Percentiles rank a stretch among this genome's conserved stretches.
Evolutionary conservation across 2,888 invertebrate genomes (phyloP).

Genomic region (Trichacis sp.): DNA sequence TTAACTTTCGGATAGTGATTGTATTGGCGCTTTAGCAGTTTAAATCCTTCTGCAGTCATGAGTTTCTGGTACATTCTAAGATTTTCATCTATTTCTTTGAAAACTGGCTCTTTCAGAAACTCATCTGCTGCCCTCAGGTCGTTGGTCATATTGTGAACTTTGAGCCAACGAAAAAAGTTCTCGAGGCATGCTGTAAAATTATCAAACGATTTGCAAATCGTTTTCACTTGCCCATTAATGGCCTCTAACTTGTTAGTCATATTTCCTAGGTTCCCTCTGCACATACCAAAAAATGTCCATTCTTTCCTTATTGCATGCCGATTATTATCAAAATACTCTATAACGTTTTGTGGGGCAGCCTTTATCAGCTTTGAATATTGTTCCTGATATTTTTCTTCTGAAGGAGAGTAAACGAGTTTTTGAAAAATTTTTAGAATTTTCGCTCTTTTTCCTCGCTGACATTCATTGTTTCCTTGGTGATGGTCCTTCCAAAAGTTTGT

Average conservation of each 20-base stretch:
- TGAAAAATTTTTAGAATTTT: background rate
- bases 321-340: background rate
- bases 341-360: background rate
- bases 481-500: background rate
- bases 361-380: background rate
- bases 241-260: slow-evolving; percentile 8
- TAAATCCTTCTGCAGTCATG: background rate
- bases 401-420: background rate
- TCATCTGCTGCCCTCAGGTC: background rate
- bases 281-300: slow-evolving; percentile 8
- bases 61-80: background rate
- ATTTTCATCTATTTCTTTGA: background rate
- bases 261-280: background rate
- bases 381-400: background rate
- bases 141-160: background rate
- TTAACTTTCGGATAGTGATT: background rate
- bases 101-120: background rate
- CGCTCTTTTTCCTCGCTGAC: background rate
- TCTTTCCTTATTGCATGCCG: background rate
- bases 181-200: background rate
- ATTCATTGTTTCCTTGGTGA: background rate
- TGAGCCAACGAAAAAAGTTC: background rate
- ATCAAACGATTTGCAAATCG: background rate
- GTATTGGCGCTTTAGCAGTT: background rate
- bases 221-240: slow-evolving; percentile 7